Evolutionary conservation across 2,797 vertebrate species (phyloP), one percentile per base, ranked within the genome.

Genomic region (Cynodonichthys magdalenae): DNA sequence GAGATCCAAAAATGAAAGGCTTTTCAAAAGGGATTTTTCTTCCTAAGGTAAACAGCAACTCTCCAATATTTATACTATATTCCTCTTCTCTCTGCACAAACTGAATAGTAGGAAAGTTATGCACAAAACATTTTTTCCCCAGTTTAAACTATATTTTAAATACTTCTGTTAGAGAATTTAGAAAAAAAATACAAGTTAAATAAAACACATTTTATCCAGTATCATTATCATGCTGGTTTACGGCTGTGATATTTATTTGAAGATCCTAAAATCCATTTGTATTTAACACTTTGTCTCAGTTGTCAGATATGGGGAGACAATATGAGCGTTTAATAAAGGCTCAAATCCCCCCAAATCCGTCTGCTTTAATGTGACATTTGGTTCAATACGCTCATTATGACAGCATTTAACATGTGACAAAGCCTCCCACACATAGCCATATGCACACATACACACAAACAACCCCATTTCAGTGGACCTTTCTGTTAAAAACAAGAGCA

Each of bases 341-440:
- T 61, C 51, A 48, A 82, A 88, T 84, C 86, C 87, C 9, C 67
- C 63, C 66, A 84, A 87, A 84, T 87, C 88, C 74, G 27, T 9
- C 31, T 74, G 69, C 69, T 78, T 86, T 79, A 60, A 62, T 82
- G 71, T 86, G 86, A 89, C 90, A 85, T 86, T 85, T 82, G 65
- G 78, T 80, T 89, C 91, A 76, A 89, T 88, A 85, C 41, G 4
- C 75, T 86, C 80, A 89, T 89, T 88, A 89, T 86, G 71, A 82
- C 62, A 63, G 59, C 75, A 79, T 79, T 85, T 85, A 72, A 79
- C 74, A 79, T 79, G 47, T 70, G 60, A 84, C 77, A 79, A 71
- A 74, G 59, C 63, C 53, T 49, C 15, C 15, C n/a, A 17, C 14
- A 47, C 57, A 31, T 24, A 15, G 45, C 46, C 49, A 17, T 39